Evolutionary conservation across 2,888 invertebrate genomes (phyloP).

Genomic region (Oxystoma pomonae): DNA sequence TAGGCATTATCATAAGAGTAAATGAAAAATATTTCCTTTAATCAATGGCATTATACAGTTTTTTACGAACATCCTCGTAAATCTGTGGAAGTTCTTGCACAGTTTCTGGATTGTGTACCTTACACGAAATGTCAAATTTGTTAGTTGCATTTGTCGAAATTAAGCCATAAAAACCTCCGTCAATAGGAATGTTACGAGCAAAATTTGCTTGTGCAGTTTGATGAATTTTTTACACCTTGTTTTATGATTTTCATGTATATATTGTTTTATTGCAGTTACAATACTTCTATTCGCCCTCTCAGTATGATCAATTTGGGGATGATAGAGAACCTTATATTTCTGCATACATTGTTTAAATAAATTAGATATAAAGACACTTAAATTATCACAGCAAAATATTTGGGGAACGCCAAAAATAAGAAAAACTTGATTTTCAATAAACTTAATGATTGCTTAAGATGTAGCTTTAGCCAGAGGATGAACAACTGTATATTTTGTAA

Average conservation of each 20-base stretch:
- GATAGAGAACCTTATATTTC: constrained; percentile 23
- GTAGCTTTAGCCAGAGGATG: constrained; percentile 12
- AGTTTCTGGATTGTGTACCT: constrained; percentile 14
- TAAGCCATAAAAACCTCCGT: constrained; percentile 21
- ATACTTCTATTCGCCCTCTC: constrained; percentile 36
- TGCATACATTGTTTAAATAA: constrained; percentile 19
- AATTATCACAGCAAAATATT: constrained; percentile 19
- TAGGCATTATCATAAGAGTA: too few relatives aligned
- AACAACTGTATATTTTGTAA: constrained; percentile 2
- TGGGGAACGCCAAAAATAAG: constrained; percentile 19
- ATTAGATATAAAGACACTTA: constrained; percentile 13
- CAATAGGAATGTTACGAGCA: constrained; percentile 20
- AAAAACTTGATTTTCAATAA: constrained; percentile 22
- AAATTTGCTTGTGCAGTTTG: constrained; percentile 22
- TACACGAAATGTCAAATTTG: constrained; percentile 2
- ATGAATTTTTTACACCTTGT: constrained; percentile 14
- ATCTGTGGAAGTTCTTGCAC: constrained; percentile 17
- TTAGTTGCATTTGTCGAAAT: constrained; percentile 18
- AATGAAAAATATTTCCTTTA: too few relatives aligned
- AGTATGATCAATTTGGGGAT: too few relatives aligned
- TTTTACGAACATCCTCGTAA: constrained; percentile 16
- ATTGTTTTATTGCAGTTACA: constrained; percentile 28
- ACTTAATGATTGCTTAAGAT: constrained; percentile 10
- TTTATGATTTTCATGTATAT: constrained; percentile 20
- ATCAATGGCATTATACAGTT: too few relatives aligned